Base-by-base conservation (phyloP, 2,888 invertebrate species). In the Diadegma fenestrale region DNA sequence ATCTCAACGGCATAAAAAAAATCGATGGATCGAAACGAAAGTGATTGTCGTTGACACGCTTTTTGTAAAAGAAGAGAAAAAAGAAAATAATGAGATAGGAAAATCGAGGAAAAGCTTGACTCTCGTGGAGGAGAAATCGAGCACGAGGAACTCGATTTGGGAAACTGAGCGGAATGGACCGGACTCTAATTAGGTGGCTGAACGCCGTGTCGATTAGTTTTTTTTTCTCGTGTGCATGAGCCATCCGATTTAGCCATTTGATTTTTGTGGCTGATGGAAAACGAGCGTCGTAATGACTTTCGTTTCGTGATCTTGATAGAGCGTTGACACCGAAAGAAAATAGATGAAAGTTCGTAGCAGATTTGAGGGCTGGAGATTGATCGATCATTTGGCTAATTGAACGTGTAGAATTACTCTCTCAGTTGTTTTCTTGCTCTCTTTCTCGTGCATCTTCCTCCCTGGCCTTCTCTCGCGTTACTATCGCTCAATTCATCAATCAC, bases 401-500 rank as follows among this genome's bases (percentile, higher is more conserved):
- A 80, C 68, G 68, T 58, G 54, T 48, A 75, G 48, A 71, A 66
- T 66, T 71, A 22, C 58, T 80, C 26, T 19, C 41, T 64, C 26
- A n/a, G 22, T 14, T 26, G 33, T 12, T 63, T 43, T 33, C 43
- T 43, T 19, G 41, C 33, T 61, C 41, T 66, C 41, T 45, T 43
- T 33, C 61, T 58, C 37, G 4, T 30, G 30, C 30, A 30, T 51
- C 26, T 37, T n/a, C 17, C 43, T 19, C 33, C 41, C 79, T 73
- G 43, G 37, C 12, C 45, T 48, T 41, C 43, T 45, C 43, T 64
- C 26, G 63, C 14, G 26, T 26, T 14, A 58, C 12, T 26, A 58
- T 58, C 58, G 26, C 58, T 26, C 45, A 33, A 83, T 86, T 82
- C 85, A 86, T 88, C 84, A 85, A 87, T 87, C 84, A 87, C 64